A percentile compares a stretch with the other conserved stretches of the same genome.
Conservation (phyloP, 2,888 invertebrate species). For the Dermolepida albohirtum region DNA sequence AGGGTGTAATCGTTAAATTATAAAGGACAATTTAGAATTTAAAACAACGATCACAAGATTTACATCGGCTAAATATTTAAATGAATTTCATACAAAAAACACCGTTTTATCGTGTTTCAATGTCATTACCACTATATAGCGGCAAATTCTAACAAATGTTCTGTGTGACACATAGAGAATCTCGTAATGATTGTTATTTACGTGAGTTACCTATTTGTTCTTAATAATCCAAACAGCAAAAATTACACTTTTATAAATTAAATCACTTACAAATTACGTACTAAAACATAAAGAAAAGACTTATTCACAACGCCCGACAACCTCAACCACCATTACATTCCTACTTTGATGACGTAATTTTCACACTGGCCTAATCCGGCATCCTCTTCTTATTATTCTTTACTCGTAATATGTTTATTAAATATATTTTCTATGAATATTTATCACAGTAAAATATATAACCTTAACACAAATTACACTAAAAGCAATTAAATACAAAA, state of each 20-base stretch:
- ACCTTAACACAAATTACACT: no score
- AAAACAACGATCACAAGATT: no score
- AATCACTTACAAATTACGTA: constrained; percentile 41
- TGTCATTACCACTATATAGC: constrained; percentile 42
- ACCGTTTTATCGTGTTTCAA: constrained; percentile 40
- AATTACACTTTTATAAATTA: constrained; percentile 42
- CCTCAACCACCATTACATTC: constrained; percentile 60
- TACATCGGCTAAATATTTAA: neutral
- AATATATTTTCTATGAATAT: no score
- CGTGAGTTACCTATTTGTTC: constrained; percentile 13
- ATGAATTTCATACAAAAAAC: constrained; percentile 18
- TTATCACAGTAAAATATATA: no score
- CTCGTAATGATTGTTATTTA: neutral
- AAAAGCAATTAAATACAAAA: no score
- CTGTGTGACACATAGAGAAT: constrained; percentile 4
- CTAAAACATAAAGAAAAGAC: constrained; percentile 39
- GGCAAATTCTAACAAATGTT: constrained; percentile 14
- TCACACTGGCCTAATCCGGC: constrained; percentile 34
- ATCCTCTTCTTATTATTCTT: constrained; percentile 12
- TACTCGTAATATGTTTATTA: no score
- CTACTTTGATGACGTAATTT: constrained; percentile 58
- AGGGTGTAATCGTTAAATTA: neutral
- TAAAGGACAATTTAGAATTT: no score
- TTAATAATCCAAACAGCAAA: constrained; percentile 7
- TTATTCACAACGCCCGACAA: constrained; percentile 60